Base-by-base conservation (phyloP, 2,888 invertebrate species). In the Spodoptera exigua region DNA sequence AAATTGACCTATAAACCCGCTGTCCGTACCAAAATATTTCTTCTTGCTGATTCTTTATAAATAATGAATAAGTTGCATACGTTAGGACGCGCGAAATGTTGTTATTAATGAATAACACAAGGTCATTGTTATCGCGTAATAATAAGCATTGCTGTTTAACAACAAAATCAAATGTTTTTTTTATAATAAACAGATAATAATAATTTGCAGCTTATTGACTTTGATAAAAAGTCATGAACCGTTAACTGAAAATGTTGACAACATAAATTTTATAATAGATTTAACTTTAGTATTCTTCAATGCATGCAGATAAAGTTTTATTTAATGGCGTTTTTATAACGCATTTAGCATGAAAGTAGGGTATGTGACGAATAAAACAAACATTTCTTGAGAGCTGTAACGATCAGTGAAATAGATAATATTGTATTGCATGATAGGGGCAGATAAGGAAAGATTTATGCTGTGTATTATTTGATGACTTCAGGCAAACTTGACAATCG, bases 11-110 rank as follows among this genome's bases (percentile, higher is more conserved):
- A 65, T 70, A 75, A 68, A 65, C 49, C 56, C 62, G 60, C 46
- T 40, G 35, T 64, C 70, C 72, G 68, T 78, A 61, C 76, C 75
- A 75, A 78, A 74, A 75, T 65, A 70, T 64, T 70, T 63, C 46
- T 61, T 61, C 53, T 53, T 54, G 47, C 66, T 43, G 37, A 55
- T 54, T 65, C 56, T 64, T 65, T 17, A 60, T 36, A 62, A 47
- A 34, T 49, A 51, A 41, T 59, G 60, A 59, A 52, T 74, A 61
- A 45, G 46, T 52, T 48, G 34, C 43, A 54, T 52, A 37, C 45
- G 51, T 68, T 60, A 55, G 27, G 16, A 21, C 35, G 44, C 63
- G 53, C 17, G 52, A 18, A 47, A 70, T 67, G 66, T 72, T 70
- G 45, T 34, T 55, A n/a, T 49, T 46, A 37, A 66, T 65, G 60